These are phyloP conservation scores for Ceratina japonica DNA, from an alignment of 1,140 invertebrate genomes.

Conservation along the genomic window DNA sequence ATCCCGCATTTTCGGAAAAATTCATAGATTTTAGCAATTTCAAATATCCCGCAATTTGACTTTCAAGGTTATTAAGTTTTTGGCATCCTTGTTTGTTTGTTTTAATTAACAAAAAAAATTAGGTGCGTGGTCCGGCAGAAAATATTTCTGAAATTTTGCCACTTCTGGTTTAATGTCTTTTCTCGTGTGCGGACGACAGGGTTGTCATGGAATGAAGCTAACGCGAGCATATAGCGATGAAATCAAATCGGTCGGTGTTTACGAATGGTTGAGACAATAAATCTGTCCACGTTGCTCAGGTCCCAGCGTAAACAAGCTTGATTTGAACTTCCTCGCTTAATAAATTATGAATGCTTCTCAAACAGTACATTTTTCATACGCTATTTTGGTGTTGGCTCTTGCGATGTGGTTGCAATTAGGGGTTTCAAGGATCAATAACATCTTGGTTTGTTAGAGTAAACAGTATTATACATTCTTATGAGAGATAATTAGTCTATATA, in stretches of 20 bases:
- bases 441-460: too few relatives aligned
- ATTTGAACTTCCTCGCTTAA: constrained; percentile 15
- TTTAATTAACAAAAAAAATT: too few relatives aligned
- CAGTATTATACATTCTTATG: too few relatives aligned
- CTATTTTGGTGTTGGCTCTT: not conserved
- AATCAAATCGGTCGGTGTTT: constrained; percentile 11
- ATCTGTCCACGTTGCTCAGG: constrained; percentile 14
- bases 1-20: too few relatives aligned
- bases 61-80: too few relatives aligned
- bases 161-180: constrained; percentile 1
- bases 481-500: too few relatives aligned
- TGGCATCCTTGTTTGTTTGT: too few relatives aligned
- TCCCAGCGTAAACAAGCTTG: constrained; percentile 33
- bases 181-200: not conserved
- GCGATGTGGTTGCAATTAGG: constrained; percentile 2
- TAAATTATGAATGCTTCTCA: constrained; percentile 33
- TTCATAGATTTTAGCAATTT: too few relatives aligned
- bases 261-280: constrained; percentile 36
- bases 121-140: too few relatives aligned
- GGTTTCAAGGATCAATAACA: not conserved
- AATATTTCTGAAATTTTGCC: too few relatives aligned
- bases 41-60: too few relatives aligned
- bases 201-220: constrained; percentile 33
- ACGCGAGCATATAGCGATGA: constrained; percentile 8
- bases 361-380: not conserved